These are phyloP conservation scores for Falco rusticolus DNA, from an alignment of 2,797 vertebrate genomes.

Conservation along the genomic window DNA sequence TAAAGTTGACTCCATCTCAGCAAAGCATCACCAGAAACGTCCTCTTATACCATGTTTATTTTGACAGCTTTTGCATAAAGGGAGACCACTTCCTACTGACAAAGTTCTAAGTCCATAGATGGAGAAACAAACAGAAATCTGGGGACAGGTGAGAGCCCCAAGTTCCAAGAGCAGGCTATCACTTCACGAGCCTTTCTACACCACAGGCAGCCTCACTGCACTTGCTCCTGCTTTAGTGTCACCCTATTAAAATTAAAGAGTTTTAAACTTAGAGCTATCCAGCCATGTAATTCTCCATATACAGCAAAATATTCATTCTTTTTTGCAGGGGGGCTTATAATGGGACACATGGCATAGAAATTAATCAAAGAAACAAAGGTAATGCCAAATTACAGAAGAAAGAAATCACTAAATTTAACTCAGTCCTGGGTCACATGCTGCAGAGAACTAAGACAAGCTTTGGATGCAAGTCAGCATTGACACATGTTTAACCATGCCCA, in stretches of 20 bases:
- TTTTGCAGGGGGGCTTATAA: not conserved
- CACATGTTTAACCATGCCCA: conserved; percentile 13
- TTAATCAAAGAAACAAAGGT: not conserved
- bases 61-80: not conserved
- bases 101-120: not conserved
- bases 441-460: not conserved
- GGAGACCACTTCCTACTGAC: not conserved
- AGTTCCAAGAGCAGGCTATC: not conserved
- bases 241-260: not conserved
- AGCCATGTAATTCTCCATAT: not conserved
- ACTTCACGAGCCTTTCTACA: not conserved
- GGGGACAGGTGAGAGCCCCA: not conserved
- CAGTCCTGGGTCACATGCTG: not conserved
- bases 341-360: not conserved
- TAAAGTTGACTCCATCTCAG: not conserved
- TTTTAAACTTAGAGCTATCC: not conserved
- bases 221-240: not conserved
- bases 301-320: not conserved
- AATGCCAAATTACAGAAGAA: not conserved
- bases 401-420: not conserved
- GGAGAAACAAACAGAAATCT: not conserved
- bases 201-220: not conserved
- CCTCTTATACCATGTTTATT: not conserved
- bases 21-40: not conserved
- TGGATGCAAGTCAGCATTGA: not conserved